phyloP scores from a whole-genome alignment of 2,888 invertebrate genomes.

The Phortica magna region DNA sequence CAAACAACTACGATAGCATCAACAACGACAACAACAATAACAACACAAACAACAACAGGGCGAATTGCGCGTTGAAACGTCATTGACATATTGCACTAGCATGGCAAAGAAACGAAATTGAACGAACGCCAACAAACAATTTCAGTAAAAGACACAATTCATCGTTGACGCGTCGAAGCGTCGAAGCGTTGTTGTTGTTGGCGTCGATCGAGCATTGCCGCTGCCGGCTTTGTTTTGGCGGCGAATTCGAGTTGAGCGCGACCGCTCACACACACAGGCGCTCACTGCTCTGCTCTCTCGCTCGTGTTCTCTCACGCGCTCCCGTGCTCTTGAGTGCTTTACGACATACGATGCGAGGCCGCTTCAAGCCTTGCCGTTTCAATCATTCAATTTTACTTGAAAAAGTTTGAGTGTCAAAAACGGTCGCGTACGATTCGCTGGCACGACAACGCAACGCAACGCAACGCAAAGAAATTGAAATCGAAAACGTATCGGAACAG shows the following conservation, averaged over 20 bases:
- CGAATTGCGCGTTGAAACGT: background rate
- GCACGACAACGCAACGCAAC: background rate
- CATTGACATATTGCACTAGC: constrained; percentile 8
- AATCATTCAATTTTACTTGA: constrained; percentile 70
- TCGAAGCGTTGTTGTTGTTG: too few species aligned
- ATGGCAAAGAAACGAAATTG: background rate
- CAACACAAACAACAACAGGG: background rate
- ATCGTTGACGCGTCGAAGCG: too few species aligned
- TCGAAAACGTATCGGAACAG: constrained; percentile 35
- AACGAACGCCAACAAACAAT: background rate
- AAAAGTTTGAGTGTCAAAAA: constrained; percentile 63
- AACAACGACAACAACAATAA: background rate
- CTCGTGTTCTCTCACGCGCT: background rate
- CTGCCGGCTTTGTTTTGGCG: constrained; percentile 1
- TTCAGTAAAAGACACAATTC: background rate
- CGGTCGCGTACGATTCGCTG: constrained; percentile 1
- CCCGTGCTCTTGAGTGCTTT: background rate
- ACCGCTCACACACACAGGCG: background rate
- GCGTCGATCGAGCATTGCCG: too few species aligned
- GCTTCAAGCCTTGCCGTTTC: constrained; percentile 20
- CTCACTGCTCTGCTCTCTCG: background rate
- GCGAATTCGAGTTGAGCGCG: background rate
- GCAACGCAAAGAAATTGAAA: constrained; percentile 27
- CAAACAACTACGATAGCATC: background rate
- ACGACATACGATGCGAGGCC: background rate